Percentiles rank a stretch among this genome's conserved stretches.
Evolutionary conservation across 2,797 vertebrate genomes (phyloP).

Genomic region (Enteromius argenteus): DNA sequence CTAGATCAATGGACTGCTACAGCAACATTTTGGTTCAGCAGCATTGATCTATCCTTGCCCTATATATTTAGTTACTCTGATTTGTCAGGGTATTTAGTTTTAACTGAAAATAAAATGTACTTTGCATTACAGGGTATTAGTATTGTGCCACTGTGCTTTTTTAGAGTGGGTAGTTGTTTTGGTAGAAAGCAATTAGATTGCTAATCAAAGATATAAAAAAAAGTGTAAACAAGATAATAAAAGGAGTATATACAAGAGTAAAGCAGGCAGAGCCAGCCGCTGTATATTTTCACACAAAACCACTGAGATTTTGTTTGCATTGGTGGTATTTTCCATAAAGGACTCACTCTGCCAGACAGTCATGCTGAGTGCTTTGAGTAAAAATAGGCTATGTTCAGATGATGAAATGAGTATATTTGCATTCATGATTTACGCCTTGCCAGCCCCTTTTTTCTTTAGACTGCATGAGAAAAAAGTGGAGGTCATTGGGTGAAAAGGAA

Average conservation of each 20-base stretch:
- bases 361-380: slow-evolving; percentile 12
- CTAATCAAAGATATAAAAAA: neutral
- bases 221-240: neutral
- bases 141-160: neutral
- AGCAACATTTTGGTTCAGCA: neutral
- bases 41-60: slow-evolving; percentile 9
- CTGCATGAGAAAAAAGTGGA: slow-evolving; percentile 45
- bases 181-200: neutral
- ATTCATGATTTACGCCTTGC: slow-evolving; percentile 26
- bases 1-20: slow-evolving; percentile 7
- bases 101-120: neutral
- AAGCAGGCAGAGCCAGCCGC: neutral
- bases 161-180: neutral
- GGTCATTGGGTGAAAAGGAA: slow-evolving; percentile 69
- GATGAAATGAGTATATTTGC: slow-evolving; percentile 35
- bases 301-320: slow-evolving; percentile 1
- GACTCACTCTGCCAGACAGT: slow-evolving; percentile 14
- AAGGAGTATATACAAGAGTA: neutral
- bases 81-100: neutral
- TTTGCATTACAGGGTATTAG: neutral
- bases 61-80: neutral
- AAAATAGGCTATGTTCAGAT: slow-evolving; percentile 7
- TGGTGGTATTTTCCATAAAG: slow-evolving; percentile 27
- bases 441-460: neutral
- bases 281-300: slow-evolving; percentile 15